Evolutionary conservation across 2,113 vertebrate genomes (phyloP).

Genomic region (Talpa occidentalis): DNA sequence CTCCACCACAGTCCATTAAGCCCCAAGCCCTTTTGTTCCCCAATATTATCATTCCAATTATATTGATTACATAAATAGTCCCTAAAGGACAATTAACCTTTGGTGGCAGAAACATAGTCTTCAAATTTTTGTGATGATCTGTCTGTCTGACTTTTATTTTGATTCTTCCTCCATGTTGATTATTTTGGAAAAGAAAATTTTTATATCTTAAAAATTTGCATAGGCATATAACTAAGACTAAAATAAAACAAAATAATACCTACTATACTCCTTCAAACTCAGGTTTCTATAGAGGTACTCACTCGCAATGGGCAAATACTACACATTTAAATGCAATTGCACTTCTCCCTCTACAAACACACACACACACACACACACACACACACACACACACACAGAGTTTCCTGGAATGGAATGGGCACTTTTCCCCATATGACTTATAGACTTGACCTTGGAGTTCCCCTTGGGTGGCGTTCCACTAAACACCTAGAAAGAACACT

Average conservation of each 20-base stretch:
- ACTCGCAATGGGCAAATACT: not conserved
- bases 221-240: not conserved
- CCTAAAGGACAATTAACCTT: not conserved
- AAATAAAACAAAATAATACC: not conserved
- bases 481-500: not conserved
- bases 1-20: no score
- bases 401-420: not conserved
- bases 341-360: no score
- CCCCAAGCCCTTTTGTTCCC: no score
- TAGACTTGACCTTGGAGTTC: not conserved
- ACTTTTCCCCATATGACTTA: not conserved
- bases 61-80: not conserved
- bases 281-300: not conserved
- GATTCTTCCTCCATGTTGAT: not conserved
- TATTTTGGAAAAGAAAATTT: constrained; percentile 10
- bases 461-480: not conserved
- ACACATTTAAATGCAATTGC: no score
- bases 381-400: no score
- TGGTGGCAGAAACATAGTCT: not conserved
- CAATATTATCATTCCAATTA: not conserved
- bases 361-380: no score
- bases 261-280: not conserved
- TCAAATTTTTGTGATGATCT: constrained; percentile 17
- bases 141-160: constrained; percentile 22
- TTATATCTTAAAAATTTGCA: not conserved